phyloP scores from a whole-genome alignment of 1,140 invertebrate genomes.

The Oppia nitens region DNA sequence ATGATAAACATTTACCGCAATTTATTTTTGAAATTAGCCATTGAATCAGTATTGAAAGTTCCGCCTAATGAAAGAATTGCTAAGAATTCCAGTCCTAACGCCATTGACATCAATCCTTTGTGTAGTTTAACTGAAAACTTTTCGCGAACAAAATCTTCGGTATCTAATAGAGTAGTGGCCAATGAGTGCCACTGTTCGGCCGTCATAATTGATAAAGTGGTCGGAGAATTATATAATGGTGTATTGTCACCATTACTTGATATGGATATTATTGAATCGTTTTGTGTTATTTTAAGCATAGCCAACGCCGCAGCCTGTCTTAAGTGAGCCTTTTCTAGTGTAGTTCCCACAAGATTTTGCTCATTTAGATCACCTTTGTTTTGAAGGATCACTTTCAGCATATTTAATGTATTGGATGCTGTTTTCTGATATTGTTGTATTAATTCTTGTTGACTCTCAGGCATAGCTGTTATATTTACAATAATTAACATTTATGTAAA shows the following conservation, averaged over 20 bases:
- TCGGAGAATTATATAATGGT: neutral
- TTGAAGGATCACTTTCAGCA: constrained; percentile 71
- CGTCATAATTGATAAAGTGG: constrained; percentile 15
- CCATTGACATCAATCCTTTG: constrained; percentile 43
- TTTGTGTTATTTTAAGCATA: constrained; percentile 54
- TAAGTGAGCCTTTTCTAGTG: constrained; percentile 69
- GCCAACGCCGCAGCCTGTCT: constrained; percentile 75
- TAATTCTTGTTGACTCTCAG: constrained; percentile 14
- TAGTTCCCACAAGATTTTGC: constrained; percentile 34
- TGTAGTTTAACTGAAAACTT: constrained; percentile 77
- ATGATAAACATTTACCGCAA: too few species aligned
- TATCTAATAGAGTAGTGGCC: constrained; percentile 14
- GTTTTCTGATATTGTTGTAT: constrained; percentile 13
- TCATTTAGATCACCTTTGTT: constrained; percentile 67
- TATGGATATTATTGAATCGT: constrained; percentile 14
- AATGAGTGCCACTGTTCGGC: constrained; percentile 16
- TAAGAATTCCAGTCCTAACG: constrained; percentile 86
- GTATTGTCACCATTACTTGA: constrained; percentile 12
- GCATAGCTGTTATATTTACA: constrained; percentile 4
- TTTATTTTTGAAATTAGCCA: constrained; percentile 17
- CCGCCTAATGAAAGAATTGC: constrained; percentile 76
- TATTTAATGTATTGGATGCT: constrained; percentile 52
- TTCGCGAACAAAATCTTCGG: constrained; percentile 46
- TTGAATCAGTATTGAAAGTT: constrained; percentile 7
- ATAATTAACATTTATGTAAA: neutral